Base-by-base conservation (phyloP, 2,888 invertebrate genomes). In the Rotaria sp. region DNA sequence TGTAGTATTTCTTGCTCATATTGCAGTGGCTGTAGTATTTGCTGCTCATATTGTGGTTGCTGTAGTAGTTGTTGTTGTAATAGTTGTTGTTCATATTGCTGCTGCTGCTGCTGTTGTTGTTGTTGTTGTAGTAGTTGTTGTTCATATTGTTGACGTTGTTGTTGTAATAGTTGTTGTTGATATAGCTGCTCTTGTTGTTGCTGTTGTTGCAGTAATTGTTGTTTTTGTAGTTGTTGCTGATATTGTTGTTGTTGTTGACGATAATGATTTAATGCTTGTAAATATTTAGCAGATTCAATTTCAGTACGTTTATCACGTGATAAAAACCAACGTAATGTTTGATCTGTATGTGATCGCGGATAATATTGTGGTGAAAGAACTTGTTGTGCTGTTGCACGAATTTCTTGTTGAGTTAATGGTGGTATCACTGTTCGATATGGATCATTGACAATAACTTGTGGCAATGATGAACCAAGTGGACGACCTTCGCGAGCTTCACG, bases 381-480 rank as follows among this genome's bases (percentile, higher is more conserved):
- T 75, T 75, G 75, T 41, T 45, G 75, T 24, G 75, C 75, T 26
- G 75, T 75, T 75, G 45, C 45, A 38, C 26, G 75, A 45, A 75
- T 75, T 41, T 75, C 75, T 75, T 75, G 75, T 41, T 75, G 75
- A 30, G 75, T 75, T 45, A 75, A 75, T 26, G 75, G 75, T 24
- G 75, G 75, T 41, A 75, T 75, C 41, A 75, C 45, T 26, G 38
- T 75, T 26, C 26, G 75, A 75, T 75, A 75, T 8, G 75, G 75
- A 45, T 75, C 75, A 75, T 75, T 75, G 11, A 75, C 75, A 41
- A 45, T 38, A 41, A 75, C 75, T 45, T 75, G 75, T 75, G 75
- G 75, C 45, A 75, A 24, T 11, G 41, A 26, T 45, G 75, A 75
- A 75, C 75, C 75, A 26, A 75, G 75, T 75, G 75, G 75, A 41